Evolutionary conservation across 2,888 invertebrate species (phyloP).

Genomic region (Sussaba pulchella): DNA sequence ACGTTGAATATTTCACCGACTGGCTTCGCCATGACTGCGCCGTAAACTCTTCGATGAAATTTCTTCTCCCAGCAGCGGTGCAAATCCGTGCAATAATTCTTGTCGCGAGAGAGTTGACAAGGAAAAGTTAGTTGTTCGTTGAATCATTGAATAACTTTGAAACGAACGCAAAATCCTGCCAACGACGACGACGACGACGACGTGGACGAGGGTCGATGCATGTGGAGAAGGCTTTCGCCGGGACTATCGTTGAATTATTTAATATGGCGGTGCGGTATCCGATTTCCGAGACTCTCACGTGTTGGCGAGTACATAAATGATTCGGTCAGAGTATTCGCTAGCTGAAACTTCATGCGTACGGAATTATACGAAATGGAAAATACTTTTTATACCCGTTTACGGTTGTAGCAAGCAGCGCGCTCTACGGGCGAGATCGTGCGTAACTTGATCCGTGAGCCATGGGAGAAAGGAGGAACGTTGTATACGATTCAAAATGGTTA

Average conservation of each 20-base stretch:
- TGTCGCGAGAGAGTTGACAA: constrained; percentile 48
- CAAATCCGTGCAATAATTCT: constrained; percentile 24
- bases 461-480: too few relatives aligned
- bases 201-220: background rate
- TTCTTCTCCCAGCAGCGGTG: background rate
- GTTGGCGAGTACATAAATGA: background rate
- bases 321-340: background rate
- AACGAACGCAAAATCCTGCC: constrained; percentile 33
- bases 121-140: constrained; percentile 50
- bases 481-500: too few relatives aligned
- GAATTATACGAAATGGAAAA: too few relatives aligned
- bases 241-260: constrained; percentile 54
- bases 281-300: constrained; percentile 18
- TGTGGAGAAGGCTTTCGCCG: constrained; percentile 42
- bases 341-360: background rate
- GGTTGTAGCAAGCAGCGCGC: too few relatives aligned
- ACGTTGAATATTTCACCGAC: constrained; percentile 9
- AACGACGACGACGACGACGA: background rate
- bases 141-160: constrained; percentile 55
- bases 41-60: background rate
- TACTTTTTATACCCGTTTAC: too few relatives aligned
- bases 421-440: too few relatives aligned
- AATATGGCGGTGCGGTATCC: constrained; percentile 47
- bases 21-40: constrained; percentile 1
- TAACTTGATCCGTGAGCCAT: too few relatives aligned